Conservation (phyloP, 2,888 invertebrate species). For the Melieria picta region DNA sequence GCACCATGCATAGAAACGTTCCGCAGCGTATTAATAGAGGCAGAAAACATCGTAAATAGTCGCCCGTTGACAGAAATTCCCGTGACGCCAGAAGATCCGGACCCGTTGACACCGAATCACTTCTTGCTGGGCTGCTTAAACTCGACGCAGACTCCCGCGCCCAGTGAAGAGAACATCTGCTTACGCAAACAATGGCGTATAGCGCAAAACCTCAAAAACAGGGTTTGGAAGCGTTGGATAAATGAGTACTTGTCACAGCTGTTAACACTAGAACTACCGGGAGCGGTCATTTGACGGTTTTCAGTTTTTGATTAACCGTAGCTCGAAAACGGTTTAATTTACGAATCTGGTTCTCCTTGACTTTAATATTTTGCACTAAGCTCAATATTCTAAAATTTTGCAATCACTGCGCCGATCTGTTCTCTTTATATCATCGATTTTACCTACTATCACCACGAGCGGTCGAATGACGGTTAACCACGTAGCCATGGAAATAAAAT, state of each 20-base stretch:
- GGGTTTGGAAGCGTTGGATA: slow-evolving; percentile 34
- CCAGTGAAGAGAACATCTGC: slow-evolving; percentile 18
- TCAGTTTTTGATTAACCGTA: too few species aligned
- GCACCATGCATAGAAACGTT: slow-evolving; percentile 8
- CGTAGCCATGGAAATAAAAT: too few species aligned
- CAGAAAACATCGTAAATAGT: slow-evolving; percentile 24
- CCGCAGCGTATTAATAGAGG: slow-evolving; percentile 21
- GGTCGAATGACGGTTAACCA: too few species aligned
- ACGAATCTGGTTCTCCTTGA: too few species aligned
- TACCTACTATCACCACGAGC: too few species aligned
- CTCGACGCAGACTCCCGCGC: slow-evolving; percentile 32
- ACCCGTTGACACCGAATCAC: slow-evolving; percentile 40
- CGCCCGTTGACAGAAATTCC: slow-evolving; percentile 38
- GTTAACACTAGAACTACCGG: too few species aligned
- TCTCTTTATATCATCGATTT: too few species aligned
- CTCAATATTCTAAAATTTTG: too few species aligned
- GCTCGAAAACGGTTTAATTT: too few species aligned
- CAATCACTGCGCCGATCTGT: too few species aligned
- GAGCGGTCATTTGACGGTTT: too few species aligned
- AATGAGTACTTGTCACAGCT: slow-evolving; percentile 37
- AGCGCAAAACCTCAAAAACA: slow-evolving; percentile 32
- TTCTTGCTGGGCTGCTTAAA: slow-evolving; percentile 38
- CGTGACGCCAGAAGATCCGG: slow-evolving; percentile 29
- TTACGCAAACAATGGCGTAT: slow-evolving; percentile 37
- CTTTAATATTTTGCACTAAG: too few species aligned